Conservation (phyloP, 1,140 invertebrate species). For the Pseudomyrmex concolor region DNA sequence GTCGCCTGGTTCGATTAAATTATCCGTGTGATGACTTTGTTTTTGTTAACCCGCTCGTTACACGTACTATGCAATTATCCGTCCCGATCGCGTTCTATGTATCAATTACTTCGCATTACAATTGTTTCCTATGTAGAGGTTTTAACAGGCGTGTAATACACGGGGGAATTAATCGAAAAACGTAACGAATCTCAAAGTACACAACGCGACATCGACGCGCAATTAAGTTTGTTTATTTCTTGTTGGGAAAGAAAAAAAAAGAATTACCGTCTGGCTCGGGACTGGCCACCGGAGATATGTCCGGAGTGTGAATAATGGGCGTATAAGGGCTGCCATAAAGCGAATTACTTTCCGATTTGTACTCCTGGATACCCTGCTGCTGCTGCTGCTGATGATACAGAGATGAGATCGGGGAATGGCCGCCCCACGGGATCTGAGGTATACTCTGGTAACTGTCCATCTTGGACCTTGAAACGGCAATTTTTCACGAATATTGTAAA, state of each 20-base stretch:
- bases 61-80: no score
- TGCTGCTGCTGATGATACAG: constrained; percentile 83
- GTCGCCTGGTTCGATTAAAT: constrained; percentile 75
- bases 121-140: no score
- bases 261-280: constrained; percentile 83
- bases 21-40: background rate
- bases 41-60: no score
- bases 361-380: constrained; percentile 83
- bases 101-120: background rate
- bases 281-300: constrained; percentile 84
- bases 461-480: constrained; percentile 78
- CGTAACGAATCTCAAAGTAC: no score
- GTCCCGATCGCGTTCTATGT: no score
- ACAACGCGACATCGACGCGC: no score
- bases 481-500: background rate
- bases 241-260: background rate
- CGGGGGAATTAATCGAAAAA: no score
- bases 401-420: constrained; percentile 84
- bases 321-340: constrained; percentile 84
- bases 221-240: background rate
- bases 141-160: no score
- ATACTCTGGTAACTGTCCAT: constrained; percentile 84
- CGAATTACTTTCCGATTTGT: constrained; percentile 85
- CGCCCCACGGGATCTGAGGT: constrained; percentile 83
- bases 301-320: constrained; percentile 84